Evolutionary conservation across 1,140 invertebrate genomes (phyloP).

Genomic region (Apis laboriosa): DNA sequence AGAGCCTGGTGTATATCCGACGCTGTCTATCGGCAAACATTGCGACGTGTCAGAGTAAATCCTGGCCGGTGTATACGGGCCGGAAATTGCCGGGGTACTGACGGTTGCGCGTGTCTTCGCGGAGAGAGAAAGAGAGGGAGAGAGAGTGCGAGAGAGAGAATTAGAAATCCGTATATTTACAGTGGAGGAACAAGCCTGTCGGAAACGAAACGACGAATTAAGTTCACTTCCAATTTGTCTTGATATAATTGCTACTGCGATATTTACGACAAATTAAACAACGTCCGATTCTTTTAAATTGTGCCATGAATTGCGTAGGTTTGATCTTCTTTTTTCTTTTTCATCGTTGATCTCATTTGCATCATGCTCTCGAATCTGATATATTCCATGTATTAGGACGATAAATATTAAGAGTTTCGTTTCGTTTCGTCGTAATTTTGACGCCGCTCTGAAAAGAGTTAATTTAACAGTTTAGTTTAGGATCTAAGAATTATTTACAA

Average conservation of each 20-base stretch:
- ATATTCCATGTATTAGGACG: too few relatives aligned
- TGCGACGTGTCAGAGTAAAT: constrained; percentile 54
- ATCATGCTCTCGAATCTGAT: too few relatives aligned
- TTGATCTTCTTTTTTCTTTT: too few relatives aligned
- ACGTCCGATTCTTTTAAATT: too few relatives aligned
- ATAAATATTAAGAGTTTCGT: too few relatives aligned
- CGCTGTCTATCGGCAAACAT: constrained; percentile 53
- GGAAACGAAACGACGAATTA: constrained; percentile 24
- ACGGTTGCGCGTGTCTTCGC: constrained; percentile 19
- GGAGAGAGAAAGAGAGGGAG: background rate
- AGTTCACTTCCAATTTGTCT: constrained; percentile 30
- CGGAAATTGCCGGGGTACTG: constrained; percentile 45
- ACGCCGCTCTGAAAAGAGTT: too few relatives aligned
- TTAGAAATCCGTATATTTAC: constrained; percentile 49
- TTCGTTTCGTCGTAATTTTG: too few relatives aligned
- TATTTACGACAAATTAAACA: background rate
- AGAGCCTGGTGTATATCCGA: constrained; percentile 22
- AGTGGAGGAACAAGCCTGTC: constrained; percentile 8
- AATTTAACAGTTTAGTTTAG: too few relatives aligned
- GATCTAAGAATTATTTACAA: too few relatives aligned
- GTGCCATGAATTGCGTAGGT: too few relatives aligned
- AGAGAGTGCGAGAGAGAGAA: too few relatives aligned
- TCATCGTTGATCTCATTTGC: too few relatives aligned
- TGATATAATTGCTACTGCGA: constrained; percentile 1
- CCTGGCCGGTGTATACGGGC: constrained; percentile 41